phyloP scores from a whole-genome alignment of 2,797 vertebrate genomes.

The Spheniscus humboldti region DNA sequence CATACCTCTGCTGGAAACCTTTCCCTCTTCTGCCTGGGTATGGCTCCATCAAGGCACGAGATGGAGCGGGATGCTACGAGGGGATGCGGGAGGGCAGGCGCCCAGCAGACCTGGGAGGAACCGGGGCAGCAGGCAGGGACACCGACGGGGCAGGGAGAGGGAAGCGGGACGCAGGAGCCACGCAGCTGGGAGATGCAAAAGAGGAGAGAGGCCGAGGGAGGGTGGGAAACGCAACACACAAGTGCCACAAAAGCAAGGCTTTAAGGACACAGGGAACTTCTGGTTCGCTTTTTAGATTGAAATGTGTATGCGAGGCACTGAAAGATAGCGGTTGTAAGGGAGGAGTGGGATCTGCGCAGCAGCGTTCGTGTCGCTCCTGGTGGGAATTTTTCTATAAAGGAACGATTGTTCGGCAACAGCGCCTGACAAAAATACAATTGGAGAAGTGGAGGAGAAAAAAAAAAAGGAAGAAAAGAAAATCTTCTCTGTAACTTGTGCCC shows the following conservation, averaged over 20 bases:
- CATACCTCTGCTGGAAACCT: rapidly evolving
- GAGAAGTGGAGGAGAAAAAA: slow-evolving; percentile 26
- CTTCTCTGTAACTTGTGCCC: slow-evolving; percentile 13
- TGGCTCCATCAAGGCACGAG: rapidly evolving
- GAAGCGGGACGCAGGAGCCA: not conserved
- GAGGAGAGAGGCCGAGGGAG: not conserved
- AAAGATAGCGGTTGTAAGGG: not conserved
- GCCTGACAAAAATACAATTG: slow-evolving; percentile 48
- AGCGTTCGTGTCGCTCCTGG: not conserved
- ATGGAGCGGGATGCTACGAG: not conserved
- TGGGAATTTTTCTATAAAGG: slow-evolving; percentile 50
- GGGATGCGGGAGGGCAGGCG: not conserved
- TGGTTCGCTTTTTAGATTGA: not conserved
- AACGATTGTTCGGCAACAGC: not conserved
- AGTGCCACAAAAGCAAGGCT: not conserved
- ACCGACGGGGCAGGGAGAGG: rapidly evolving
- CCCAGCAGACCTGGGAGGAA: not conserved
- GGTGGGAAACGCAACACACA: rapidly evolving
- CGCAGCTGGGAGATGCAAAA: rapidly evolving
- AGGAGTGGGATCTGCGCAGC: not conserved
- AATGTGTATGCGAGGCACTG: not conserved
- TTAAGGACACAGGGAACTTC: not conserved
- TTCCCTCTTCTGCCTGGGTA: not conserved
- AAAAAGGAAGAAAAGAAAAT: slow-evolving; percentile 24
- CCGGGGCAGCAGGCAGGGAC: not conserved